Percentiles rank a stretch among this genome's conserved stretches.
These are phyloP conservation scores for Pygocentrus nattereri DNA, from an alignment of 2,797 vertebrate species.

Conservation along the genomic window DNA sequence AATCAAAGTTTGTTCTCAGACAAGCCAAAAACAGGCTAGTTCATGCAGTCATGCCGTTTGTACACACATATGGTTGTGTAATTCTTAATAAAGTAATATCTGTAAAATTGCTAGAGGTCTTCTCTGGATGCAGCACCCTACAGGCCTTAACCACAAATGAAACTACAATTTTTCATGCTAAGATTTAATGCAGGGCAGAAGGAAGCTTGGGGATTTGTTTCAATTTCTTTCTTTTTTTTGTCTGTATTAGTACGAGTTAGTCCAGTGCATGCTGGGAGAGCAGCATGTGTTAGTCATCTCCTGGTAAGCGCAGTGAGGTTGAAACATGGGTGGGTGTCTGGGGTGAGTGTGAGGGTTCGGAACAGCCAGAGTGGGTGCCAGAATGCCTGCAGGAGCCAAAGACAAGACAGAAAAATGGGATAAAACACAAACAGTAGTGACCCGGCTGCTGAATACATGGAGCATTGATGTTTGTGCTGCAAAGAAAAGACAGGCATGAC, in stretches of 20 bases:
- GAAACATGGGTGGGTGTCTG: slow-evolving; percentile 59
- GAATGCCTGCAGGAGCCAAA: slow-evolving; percentile 73
- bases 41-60: too few species aligned
- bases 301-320: slow-evolving; percentile 66
- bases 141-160: slow-evolving; percentile 9
- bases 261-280: slow-evolving; percentile 37
- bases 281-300: slow-evolving; percentile 45
- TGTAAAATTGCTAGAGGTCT: neutral
- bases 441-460: slow-evolving; percentile 79
- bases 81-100: neutral
- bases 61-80: neutral
- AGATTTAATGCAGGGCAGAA: slow-evolving; percentile 1
- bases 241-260: slow-evolving; percentile 39
- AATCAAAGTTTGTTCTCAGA: neutral
- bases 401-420: slow-evolving; percentile 73
- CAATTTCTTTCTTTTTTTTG: slow-evolving; percentile 24
- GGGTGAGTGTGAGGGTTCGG: slow-evolving; percentile 74
- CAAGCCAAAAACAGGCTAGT: neutral
- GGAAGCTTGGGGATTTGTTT: slow-evolving; percentile 5
- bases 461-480: slow-evolving; percentile 67
- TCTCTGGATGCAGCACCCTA: neutral
- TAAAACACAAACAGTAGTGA: slow-evolving; percentile 80
- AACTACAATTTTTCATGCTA: neutral
- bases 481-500: slow-evolving; percentile 64
- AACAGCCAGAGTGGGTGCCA: slow-evolving; percentile 75